Evolutionary conservation across 1,140 invertebrate species (phyloP), one percentile per base, ranked within the genome.

Genomic region (Liolophura sinensis): DNA sequence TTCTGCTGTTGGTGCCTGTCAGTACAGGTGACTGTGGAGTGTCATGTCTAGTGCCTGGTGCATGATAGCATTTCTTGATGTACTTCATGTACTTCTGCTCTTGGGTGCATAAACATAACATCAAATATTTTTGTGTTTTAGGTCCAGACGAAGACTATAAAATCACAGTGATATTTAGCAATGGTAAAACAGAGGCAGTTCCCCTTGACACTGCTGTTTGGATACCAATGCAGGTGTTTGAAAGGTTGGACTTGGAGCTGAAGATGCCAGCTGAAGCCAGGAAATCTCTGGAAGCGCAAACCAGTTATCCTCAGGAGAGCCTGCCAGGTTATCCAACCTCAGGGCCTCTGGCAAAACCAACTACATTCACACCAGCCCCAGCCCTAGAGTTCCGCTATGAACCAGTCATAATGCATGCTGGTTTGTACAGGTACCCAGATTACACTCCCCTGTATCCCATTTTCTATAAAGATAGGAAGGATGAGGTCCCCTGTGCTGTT

Each of bases 141-240:
- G 77, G 72, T 24, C 71, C 71, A 25, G 54, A 22, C 1, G 69
- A 73, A 52, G 77, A 82, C 57, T 51, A 72, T 47, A 24, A 69
- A 49, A 65, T 81, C 1, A 75, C 78, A 12, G 79, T 82, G 1
- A 70, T 72, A 20, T 82, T 82, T 60, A 72, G 71, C 54, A 77
- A 79, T 76, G 78, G 81, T 12, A 71, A 69, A 57, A 78, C 77
- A 50, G 74, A 68, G 40, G 71, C 71, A 31, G 67, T 82, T 24
- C 54, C 66, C 3, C 18, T 52, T 24, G 67, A 78, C 46, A 67
- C 49, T 24, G 79, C 77, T 15, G 68, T 79, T 22, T 82, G 81
- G 81, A 76, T 79, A 48, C 79, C 78, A 15, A 62, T 70, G 50
- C 55, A 67, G 6, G 62, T 80, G 14, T 76, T 78, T 52, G 71